Percentiles rank a stretch among this genome's conserved stretches.
phyloP scores from a whole-genome alignment of 2,797 vertebrate species.

The Rachycentron canadum region DNA sequence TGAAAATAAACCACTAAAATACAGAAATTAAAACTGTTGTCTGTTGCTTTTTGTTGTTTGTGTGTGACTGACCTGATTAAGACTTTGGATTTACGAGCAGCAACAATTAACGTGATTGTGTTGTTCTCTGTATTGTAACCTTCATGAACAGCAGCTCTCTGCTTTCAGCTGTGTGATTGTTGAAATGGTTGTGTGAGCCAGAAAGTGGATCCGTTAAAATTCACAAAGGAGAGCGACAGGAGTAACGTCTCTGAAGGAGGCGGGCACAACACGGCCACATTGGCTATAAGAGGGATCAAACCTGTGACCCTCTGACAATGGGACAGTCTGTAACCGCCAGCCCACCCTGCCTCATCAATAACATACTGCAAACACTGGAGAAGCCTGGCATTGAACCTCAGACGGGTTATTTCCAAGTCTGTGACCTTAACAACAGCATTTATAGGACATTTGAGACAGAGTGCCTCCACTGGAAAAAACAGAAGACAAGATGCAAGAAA shows the following conservation, averaged over 20 bases:
- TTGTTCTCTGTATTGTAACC: conserved; percentile 20
- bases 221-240: conserved; percentile 44
- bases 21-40: not conserved
- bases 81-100: not conserved
- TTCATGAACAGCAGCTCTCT: conserved; percentile 10
- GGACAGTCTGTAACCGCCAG: conserved; percentile 41
- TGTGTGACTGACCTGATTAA: not conserved
- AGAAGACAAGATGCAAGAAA: conserved; percentile 3
- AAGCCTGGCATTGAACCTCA: conserved; percentile 40
- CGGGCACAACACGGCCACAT: conserved; percentile 28
- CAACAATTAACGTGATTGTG: not conserved
- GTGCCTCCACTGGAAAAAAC: not conserved
- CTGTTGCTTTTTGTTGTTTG: not conserved
- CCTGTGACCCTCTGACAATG: conserved; percentile 54
- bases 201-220: conserved; percentile 40
- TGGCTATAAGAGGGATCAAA: conserved; percentile 52
- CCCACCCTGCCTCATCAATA: conserved; percentile 43
- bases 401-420: conserved; percentile 46
- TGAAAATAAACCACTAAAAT: not conserved
- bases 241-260: conserved; percentile 34
- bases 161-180: conserved; percentile 35
- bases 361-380: conserved; percentile 37
- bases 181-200: conserved; percentile 18
- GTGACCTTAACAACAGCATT: conserved; percentile 53
- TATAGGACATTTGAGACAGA: conserved; percentile 38